Evolutionary conservation across 1,140 invertebrate genomes (phyloP), one percentile per base, ranked within the genome.

Genomic region (Sminthurinus signatus): DNA sequence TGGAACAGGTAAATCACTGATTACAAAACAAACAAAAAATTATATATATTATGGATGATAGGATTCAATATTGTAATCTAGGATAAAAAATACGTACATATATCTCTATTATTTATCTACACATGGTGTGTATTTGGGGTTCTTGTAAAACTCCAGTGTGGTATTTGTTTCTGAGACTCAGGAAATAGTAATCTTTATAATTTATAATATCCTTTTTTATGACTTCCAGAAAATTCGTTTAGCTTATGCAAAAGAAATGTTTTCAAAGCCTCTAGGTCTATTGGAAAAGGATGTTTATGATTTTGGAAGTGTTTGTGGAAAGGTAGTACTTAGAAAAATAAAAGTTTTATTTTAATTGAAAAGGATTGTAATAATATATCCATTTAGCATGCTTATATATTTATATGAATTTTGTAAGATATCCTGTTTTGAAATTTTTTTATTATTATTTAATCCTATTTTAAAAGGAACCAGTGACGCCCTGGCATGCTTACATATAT

Each of bases 401-500:
- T n/a, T n/a, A n/a, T n/a, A n/a, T n/a, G n/a, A n/a, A n/a, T n/a
- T n/a, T n/a, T n/a, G n/a, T n/a, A n/a, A n/a, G n/a, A n/a, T n/a
- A n/a, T n/a, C n/a, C n/a, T n/a, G n/a, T n/a, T n/a, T n/a, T n/a
- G n/a, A n/a, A n/a, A n/a, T n/a, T n/a, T n/a, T n/a, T n/a, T n/a
- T n/a, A n/a, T n/a, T n/a, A n/a, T n/a, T n/a, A n/a, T n/a, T n/a
- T n/a, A n/a, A n/a, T n/a, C n/a, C n/a, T n/a, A n/a, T n/a, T n/a
- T n/a, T n/a, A n/a, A n/a, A 5, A 52, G 50, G 50, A 52, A 28
- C 50, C 50, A 14, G 50, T 52, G 5, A 52, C 50, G 12, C 50
- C 50, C 4, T 52, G 50, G 50, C 50, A 52, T 23, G 50, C 50
- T 52, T 52, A 52, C 25, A 52, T 52, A 25, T 52, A 52, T 23